Evolutionary conservation across 2,888 invertebrate genomes (phyloP).

Genomic region (Ceriagrion tenellum): DNA sequence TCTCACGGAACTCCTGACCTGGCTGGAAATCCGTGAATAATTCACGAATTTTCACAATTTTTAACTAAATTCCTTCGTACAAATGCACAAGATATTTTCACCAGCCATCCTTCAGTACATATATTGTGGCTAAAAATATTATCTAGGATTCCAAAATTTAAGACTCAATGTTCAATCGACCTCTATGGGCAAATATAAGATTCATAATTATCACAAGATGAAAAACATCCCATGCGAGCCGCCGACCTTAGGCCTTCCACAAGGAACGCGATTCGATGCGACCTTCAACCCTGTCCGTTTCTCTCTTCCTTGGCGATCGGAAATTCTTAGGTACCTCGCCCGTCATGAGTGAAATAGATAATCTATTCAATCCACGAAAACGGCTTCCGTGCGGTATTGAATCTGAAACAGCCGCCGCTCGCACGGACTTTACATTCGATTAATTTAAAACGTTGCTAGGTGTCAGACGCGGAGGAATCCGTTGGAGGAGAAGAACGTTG

Average conservation of each 20-base stretch:
- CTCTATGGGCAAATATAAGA: too few species aligned
- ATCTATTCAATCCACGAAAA: conserved; percentile 17
- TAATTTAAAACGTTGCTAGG: conserved; percentile 21
- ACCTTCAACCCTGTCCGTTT: neutral
- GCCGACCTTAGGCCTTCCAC: neutral
- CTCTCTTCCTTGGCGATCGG: neutral
- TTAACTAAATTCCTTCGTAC: too few species aligned
- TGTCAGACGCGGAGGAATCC: conserved; percentile 1
- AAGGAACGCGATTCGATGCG: neutral
- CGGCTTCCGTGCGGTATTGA: neutral
- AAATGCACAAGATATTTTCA: too few species aligned
- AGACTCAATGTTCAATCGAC: too few species aligned
- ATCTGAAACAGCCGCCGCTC: neutral
- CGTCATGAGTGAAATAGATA: neutral
- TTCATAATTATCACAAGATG: too few species aligned
- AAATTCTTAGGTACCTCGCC: neutral
- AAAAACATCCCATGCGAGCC: too few species aligned
- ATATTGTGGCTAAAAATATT: too few species aligned
- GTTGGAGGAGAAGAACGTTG: neutral
- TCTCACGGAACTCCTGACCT: too few species aligned
- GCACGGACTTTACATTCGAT: neutral
- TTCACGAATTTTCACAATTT: too few species aligned
- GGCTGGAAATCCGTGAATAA: too few species aligned
- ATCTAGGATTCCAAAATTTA: too few species aligned
- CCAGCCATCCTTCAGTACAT: too few species aligned